These are phyloP conservation scores for Etia nguti DNA, from an alignment of 2,113 vertebrate species.

Conservation along the genomic window DNA sequence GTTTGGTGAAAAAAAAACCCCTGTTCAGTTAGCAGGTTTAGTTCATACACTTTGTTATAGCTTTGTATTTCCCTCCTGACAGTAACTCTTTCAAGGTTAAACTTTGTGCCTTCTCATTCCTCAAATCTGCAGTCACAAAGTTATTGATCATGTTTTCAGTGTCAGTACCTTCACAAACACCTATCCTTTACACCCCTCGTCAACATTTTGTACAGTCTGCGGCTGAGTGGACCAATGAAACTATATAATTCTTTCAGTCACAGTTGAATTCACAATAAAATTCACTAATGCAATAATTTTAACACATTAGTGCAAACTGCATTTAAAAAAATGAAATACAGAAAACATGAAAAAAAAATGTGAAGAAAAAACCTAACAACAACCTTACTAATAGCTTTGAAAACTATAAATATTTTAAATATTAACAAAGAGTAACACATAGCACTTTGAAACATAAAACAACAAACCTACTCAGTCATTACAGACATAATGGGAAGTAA, in stretches of 20 bases:
- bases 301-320: too few relatives aligned
- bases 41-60: too few relatives aligned
- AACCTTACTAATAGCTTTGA: background rate
- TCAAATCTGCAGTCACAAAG: background rate
- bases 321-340: too few relatives aligned
- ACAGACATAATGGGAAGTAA: background rate
- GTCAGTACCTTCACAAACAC: background rate
- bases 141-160: background rate
- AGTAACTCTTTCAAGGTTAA: background rate
- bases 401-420: background rate
- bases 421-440: background rate
- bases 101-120: background rate
- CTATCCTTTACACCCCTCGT: accelerated
- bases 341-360: too few relatives aligned
- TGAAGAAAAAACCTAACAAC: background rate
- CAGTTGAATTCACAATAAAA: too few relatives aligned
- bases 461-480: background rate
- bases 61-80: too few relatives aligned
- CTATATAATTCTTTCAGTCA: too few relatives aligned
- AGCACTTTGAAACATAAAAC: background rate
- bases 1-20: too few relatives aligned
- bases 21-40: too few relatives aligned
- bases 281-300: too few relatives aligned
- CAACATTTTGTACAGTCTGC: background rate
- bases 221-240: too few relatives aligned